phyloP scores from a whole-genome alignment of 2,113 vertebrate genomes.

The Chloroceryle aenea region DNA sequence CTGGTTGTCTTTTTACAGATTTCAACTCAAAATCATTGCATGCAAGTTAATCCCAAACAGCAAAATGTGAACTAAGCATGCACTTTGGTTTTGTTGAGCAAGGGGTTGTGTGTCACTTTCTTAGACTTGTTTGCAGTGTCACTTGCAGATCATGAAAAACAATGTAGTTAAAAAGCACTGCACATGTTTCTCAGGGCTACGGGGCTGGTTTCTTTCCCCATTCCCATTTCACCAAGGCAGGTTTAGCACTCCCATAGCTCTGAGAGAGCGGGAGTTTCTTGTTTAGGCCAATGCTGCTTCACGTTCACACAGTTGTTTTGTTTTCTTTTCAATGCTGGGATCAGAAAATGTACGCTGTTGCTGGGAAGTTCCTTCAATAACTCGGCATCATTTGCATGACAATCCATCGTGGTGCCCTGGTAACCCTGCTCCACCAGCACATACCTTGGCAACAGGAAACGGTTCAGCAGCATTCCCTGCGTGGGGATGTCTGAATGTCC shows the following conservation, averaged over 20 bases:
- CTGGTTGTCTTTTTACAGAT: not conserved
- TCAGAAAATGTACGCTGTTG: slow-evolving; percentile 30
- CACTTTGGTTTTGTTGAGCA: rapidly evolving
- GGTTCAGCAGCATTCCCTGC: not conserved
- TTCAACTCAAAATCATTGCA: not conserved
- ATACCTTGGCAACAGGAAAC: slow-evolving; percentile 11
- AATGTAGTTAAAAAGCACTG: not conserved
- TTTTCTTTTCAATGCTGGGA: slow-evolving; percentile 48
- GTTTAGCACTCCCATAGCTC: not conserved
- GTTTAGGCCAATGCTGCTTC: not conserved
- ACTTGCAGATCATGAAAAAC: not conserved
- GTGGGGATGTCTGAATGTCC: not conserved
- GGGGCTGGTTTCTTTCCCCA: not conserved
- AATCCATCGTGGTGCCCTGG: not conserved
- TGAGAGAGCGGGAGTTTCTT: not conserved
- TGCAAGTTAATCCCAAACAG: not conserved
- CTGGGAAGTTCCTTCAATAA: slow-evolving; percentile 39
- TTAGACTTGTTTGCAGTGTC: not conserved
- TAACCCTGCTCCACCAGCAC: not conserved
- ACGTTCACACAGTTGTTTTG: not conserved
- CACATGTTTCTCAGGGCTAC: not conserved
- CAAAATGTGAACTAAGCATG: not conserved
- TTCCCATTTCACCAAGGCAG: not conserved
- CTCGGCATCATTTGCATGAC: slow-evolving; percentile 41
- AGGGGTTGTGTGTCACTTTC: not conserved